Conservation (phyloP, 2,888 invertebrate species). For the Cantharis nigra region DNA sequence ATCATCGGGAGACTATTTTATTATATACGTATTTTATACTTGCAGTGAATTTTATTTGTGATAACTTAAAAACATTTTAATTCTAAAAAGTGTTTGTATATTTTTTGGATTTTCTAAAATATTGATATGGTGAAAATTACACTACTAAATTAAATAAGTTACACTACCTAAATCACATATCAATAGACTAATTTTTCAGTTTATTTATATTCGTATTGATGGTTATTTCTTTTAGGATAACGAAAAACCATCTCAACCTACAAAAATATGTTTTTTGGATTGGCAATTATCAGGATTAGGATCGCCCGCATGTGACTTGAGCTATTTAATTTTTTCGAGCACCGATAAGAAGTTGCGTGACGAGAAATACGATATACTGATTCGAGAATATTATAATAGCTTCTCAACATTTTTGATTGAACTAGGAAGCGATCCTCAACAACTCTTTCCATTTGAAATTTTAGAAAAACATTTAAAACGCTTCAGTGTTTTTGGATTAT, state of each 20-base stretch:
- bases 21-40: too few species aligned
- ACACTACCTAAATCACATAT: too few species aligned
- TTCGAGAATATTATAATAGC: constrained; percentile 40
- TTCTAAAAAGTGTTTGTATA: too few species aligned
- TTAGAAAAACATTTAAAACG: constrained; percentile 40
- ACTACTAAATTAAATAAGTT: too few species aligned
- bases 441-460: constrained; percentile 41
- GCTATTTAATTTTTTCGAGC: constrained; percentile 44
- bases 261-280: constrained; percentile 39
- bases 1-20: too few species aligned
- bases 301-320: constrained; percentile 43
- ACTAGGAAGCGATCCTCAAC: constrained; percentile 40
- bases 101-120: too few species aligned
- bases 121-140: too few species aligned
- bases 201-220: background rate
- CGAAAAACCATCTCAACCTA: constrained; percentile 31
- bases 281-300: constrained; percentile 40
- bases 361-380: constrained; percentile 36
- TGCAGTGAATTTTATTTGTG: too few species aligned
- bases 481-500: constrained; percentile 39
- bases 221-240: constrained; percentile 15
- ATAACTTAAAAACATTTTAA: too few species aligned
- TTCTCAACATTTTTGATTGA: constrained; percentile 33
- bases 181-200: background rate
- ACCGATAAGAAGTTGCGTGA: constrained; percentile 34